phyloP scores from a whole-genome alignment of 2,888 invertebrate species.

The Octonoba sinensis region DNA sequence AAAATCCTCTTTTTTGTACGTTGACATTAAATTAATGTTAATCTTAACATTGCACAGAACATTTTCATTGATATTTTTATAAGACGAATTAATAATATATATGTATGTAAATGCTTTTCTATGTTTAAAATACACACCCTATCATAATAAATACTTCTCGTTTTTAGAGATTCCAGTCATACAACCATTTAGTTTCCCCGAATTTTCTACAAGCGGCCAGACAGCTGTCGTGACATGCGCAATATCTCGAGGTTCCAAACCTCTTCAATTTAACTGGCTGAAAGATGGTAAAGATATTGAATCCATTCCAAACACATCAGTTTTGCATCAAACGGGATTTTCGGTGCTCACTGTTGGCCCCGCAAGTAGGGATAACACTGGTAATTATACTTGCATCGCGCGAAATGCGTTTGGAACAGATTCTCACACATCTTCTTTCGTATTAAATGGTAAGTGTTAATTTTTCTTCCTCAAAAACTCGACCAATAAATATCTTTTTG shows the following conservation, averaged over 20 bases:
- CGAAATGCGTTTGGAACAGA: constrained; percentile 26
- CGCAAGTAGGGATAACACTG: constrained; percentile 43
- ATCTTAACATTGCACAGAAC: too few species aligned
- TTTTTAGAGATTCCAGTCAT: constrained; percentile 73
- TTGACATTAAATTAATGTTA: background rate
- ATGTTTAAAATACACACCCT: too few species aligned
- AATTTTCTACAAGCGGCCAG: constrained; percentile 84
- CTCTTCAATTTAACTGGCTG: constrained; percentile 85
- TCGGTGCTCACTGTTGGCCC: constrained; percentile 56
- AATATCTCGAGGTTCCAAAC: constrained; percentile 91
- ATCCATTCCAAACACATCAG: constrained; percentile 24
- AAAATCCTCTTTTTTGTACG: too few species aligned
- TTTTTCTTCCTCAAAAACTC: background rate
- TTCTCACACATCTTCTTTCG: constrained; percentile 34
- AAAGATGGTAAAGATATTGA: constrained; percentile 51
- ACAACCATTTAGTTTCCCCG: constrained; percentile 85
- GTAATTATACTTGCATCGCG: constrained; percentile 56
- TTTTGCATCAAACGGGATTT: constrained; percentile 41
- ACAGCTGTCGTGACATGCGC: constrained; percentile 90
- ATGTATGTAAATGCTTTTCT: too few species aligned
- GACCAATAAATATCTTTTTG: too few species aligned
- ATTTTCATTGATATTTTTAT: too few species aligned
- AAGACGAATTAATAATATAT: too few species aligned
- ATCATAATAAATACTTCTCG: too few species aligned
- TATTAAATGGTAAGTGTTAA: constrained; percentile 44